Evolutionary conservation across 2,888 invertebrate species (phyloP), one percentile per base, ranked within the genome.

Genomic region (Ligdia adustata): DNA sequence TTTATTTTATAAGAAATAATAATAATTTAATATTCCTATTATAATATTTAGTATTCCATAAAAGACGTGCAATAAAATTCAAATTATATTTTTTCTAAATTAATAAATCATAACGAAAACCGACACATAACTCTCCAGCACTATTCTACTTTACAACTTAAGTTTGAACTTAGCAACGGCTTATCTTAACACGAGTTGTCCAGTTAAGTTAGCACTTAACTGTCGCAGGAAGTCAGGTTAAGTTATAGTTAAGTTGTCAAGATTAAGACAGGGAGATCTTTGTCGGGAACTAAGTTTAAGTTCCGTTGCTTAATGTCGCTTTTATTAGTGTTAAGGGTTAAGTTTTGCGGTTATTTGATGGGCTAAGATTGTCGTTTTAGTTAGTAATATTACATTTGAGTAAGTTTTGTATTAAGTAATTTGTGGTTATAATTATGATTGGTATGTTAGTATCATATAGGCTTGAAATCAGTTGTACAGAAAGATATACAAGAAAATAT

Each of bases 211-310:
- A 57, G 49, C 46, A 42, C 44, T 52, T 57, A 57, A 60, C 53
- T 52, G 54, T 29, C 48, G 44, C 28, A 37, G 56, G 56, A 57
- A 57, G 57, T 60, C 52, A 54, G 55, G 57, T 53, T 58, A 61
- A 60, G 55, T 57, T 57, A 55, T 26, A 51, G 55, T 54, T 51
- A 55, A 55, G 52, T 56, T 49, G 48, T 56, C 46, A 55, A 60
- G 58, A 57, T 59, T 59, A 61, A 57, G 61, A 54, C 55, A 33
- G 42, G 52, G 54, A 59, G 58, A 62, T 59, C 61, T 59, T 61
- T 53, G 58, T 60, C 56, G 47, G 39, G 24, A 41, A 35, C 37
- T 42, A 53, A 52, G 54, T 51, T 48, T 41, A 46, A 57, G 54
- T 55, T 55, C 5, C 5, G 7, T 50, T 46, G 55, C 47, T 55